Percentiles rank a stretch among this genome's conserved stretches.
phyloP scores from a whole-genome alignment of 2,888 invertebrate genomes.

The Drosophila recens region DNA sequence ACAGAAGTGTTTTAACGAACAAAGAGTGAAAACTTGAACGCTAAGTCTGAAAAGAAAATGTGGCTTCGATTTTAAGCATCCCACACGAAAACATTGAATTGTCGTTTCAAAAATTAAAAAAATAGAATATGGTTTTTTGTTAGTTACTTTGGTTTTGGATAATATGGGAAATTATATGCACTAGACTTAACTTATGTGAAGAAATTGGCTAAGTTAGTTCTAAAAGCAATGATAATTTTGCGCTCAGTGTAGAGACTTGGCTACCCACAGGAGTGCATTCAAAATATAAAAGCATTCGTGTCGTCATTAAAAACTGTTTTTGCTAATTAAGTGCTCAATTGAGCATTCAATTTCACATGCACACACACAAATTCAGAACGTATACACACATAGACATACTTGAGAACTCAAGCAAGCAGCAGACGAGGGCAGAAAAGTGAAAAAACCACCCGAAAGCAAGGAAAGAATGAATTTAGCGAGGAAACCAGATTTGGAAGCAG shows the following conservation, averaged over 20 bases:
- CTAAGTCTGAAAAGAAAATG: too few species aligned
- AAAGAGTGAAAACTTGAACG: too few species aligned
- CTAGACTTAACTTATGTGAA: not conserved
- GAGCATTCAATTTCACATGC: slow-evolving; percentile 80
- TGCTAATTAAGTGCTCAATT: slow-evolving; percentile 83
- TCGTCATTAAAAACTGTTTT: slow-evolving; percentile 82
- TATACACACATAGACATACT: slow-evolving; percentile 36
- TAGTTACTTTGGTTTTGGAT: too few species aligned
- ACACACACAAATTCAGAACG: slow-evolving; percentile 29
- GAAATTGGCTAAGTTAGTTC: not conserved
- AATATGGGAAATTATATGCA: too few species aligned
- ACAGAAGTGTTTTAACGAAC: too few species aligned
- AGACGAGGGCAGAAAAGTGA: slow-evolving; percentile 41
- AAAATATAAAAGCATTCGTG: slow-evolving; percentile 77
- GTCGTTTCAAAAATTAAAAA: too few species aligned
- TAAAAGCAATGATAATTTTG: slow-evolving; percentile 7
- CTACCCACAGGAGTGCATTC: slow-evolving; percentile 56
- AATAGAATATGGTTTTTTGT: too few species aligned
- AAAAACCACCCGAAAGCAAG: slow-evolving; percentile 23
- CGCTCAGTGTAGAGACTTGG: slow-evolving; percentile 50
- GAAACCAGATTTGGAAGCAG: slow-evolving; percentile 48
- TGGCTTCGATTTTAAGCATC: too few species aligned
- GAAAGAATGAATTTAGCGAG: slow-evolving; percentile 17
- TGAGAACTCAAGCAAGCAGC: slow-evolving; percentile 43
- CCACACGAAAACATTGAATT: too few species aligned